Conservation (phyloP, 2,113 vertebrate species). For the Pandion haliaetus region DNA sequence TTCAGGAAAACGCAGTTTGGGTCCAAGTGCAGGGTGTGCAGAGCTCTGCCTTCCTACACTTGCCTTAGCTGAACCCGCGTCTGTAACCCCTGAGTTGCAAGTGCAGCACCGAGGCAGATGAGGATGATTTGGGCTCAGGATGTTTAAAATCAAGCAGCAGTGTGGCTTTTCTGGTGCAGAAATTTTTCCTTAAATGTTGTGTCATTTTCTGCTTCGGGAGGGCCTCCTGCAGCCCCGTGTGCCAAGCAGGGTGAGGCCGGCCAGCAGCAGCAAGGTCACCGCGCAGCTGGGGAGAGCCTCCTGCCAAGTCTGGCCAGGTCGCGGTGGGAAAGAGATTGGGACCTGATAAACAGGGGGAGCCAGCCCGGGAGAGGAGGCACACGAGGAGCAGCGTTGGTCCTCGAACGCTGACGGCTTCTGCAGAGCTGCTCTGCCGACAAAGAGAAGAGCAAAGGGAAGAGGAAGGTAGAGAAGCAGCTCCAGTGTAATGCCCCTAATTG, state of each 20-base stretch:
- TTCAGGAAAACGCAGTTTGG: neutral
- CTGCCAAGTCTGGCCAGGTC: constrained; percentile 33
- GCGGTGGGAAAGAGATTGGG: neutral
- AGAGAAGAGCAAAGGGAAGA: neutral
- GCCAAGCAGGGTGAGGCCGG: neutral
- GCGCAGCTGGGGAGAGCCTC: constrained; percentile 14
- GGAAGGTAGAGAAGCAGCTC: neutral
- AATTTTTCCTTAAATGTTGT: neutral
- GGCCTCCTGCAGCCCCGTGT: neutral
- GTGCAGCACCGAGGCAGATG: rapidly evolving
- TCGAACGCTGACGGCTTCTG: rapidly evolving
- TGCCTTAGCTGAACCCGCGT: neutral
- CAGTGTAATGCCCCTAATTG: neutral
- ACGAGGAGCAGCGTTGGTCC: neutral
- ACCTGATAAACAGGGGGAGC: neutral
- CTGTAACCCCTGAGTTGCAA: neutral
- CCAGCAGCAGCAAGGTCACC: constrained; percentile 18
- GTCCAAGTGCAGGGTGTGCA: rapidly evolving
- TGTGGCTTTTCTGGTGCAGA: neutral
- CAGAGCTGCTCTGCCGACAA: neutral
- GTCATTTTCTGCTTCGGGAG: neutral
- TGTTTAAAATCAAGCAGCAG: neutral
- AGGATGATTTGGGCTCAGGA: neutral
- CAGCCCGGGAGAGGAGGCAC: neutral
- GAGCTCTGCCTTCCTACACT: rapidly evolving